Evolutionary conservation across 2,888 invertebrate species (phyloP).

Genomic region (Tenodera sinensis): DNA sequence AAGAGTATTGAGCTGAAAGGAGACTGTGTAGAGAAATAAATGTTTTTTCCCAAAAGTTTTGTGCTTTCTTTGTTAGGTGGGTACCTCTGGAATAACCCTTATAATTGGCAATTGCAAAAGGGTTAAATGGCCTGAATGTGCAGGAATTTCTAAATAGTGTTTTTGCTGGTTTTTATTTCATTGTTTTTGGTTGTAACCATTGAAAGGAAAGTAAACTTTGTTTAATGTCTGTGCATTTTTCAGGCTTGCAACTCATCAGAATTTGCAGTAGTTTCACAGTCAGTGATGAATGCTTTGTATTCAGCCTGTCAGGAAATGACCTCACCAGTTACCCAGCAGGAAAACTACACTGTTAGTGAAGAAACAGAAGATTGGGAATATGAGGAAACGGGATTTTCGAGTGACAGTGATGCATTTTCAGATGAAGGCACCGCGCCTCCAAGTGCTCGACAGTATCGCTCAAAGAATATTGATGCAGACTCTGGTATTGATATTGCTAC

Average conservation of each 20-base stretch:
- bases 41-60: no score
- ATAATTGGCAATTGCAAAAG: no score
- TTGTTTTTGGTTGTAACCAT: no score
- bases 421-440: slow-evolving; percentile 24
- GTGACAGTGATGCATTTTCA: slow-evolving; percentile 39
- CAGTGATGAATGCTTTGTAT: slow-evolving; percentile 44
- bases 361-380: background rate
- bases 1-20: no score
- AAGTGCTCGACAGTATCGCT: slow-evolving; percentile 21
- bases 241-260: slow-evolving; percentile 51
- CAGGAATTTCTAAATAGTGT: no score
- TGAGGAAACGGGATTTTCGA: slow-evolving; percentile 40
- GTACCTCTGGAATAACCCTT: no score
- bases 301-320: slow-evolving; percentile 31
- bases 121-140: no score
- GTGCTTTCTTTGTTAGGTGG: no score
- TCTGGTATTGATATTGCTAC: slow-evolving; percentile 43
- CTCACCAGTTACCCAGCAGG: background rate
- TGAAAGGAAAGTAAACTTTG: no score
- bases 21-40: no score
- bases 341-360: background rate
- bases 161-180: no score
- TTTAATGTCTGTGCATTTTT: slow-evolving; percentile 19
- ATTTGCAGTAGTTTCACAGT: slow-evolving; percentile 46
- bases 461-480: slow-evolving; percentile 32